Base-by-base conservation (phyloP, 2,888 invertebrate genomes). In the Tipula confusa region DNA sequence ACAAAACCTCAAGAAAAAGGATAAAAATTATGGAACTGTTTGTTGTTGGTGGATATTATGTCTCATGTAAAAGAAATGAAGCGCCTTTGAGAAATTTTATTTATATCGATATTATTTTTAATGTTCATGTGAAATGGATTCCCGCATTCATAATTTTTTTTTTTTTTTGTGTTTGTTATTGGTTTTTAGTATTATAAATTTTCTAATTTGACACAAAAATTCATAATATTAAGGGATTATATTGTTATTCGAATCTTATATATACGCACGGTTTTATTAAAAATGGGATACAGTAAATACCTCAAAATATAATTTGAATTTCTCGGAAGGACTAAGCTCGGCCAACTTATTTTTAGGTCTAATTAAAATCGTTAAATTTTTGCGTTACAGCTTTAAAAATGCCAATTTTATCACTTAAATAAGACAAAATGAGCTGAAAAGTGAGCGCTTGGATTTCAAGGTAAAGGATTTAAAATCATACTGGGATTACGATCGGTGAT, bases 91-190 rank as follows among this genome's bases (percentile, higher is more conserved):
- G 24, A 24, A 11, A 24, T 64, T 64, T 64, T 64, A 64, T 64
- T 64, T 64, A 64, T 64, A 64, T 64, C 24, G 64, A 64, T 64
- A 64, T 64, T 64, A 64, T 64, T 64, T 64, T 64, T 64, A 64
- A 64, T 64, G 64, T 64, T 64, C 64, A 64, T 64, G 64, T 64
- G 64, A 64, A 64, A 24, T 64, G 64, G 64, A 64, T 24, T 24
- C 24, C 64, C 64, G 64, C 64, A 64, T 64, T 64, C 64, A 64
- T 24, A 64, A 64, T 64, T 64, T 64, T 64, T 24, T 7, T 64
- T 24, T 24, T 64, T 24, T n/a, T 43, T 43, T n/a, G n/a, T n/a
- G n/a, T n/a, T n/a, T n/a, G 43, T 43, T 43, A 31, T 43, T 43
- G 3, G 24, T 64, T 64, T 64, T 64, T 64, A 24, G 64, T 9